phyloP scores from a whole-genome alignment of 2,888 invertebrate genomes.

The Eupithecia subfuscata region DNA sequence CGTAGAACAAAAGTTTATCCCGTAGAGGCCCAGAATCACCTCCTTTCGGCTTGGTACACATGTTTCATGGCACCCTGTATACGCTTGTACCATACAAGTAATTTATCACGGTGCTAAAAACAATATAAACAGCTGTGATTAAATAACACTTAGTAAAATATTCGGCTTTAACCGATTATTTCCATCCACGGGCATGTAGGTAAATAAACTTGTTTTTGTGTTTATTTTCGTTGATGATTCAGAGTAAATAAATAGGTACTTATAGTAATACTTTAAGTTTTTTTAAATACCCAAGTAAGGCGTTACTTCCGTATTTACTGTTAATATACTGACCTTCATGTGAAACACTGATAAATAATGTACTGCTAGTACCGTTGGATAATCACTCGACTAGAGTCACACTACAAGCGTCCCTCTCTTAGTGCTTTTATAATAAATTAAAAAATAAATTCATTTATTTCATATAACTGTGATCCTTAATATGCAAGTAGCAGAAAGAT shows the following conservation, averaged over 20 bases:
- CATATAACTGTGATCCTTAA: too few species aligned
- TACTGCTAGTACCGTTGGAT: neutral
- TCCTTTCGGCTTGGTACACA: too few species aligned
- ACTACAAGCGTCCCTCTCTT: neutral
- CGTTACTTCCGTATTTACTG: neutral
- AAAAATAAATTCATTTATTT: too few species aligned
- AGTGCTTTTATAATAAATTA: too few species aligned
- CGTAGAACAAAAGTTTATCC: too few species aligned
- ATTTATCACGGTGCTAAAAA: neutral
- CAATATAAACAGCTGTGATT: neutral
- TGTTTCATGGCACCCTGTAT: neutral
- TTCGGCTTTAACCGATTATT: neutral
- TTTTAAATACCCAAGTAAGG: neutral
- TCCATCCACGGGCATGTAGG: neutral
- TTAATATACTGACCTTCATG: neutral
- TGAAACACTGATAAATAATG: neutral
- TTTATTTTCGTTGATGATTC: slow-evolving; percentile 4
- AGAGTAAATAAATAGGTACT: neutral
- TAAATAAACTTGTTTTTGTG: neutral
- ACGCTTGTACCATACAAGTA: too few species aligned
- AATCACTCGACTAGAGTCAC: neutral
- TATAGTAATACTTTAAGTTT: neutral
- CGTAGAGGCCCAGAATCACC: too few species aligned
- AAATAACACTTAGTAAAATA: neutral
- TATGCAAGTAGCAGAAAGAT: too few species aligned